Conservation (phyloP, 2,113 vertebrate species). For the Forbesichthys agassizii region DNA sequence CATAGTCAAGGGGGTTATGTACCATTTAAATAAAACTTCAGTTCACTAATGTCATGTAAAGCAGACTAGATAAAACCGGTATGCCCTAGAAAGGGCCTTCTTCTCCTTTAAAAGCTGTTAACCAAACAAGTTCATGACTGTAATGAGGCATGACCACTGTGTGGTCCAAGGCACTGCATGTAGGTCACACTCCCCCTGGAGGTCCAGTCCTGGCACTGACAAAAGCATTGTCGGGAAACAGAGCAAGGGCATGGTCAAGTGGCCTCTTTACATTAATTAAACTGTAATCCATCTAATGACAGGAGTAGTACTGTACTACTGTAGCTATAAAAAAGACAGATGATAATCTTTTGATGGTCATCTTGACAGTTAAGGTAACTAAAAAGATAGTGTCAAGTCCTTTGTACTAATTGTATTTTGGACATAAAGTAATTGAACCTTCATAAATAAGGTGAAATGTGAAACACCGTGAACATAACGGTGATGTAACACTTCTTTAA, state of each 20-base stretch:
- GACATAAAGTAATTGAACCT: no score
- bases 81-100: neutral
- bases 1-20: no score
- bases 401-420: no score
- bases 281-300: neutral
- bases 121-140: neutral
- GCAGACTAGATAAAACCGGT: neutral
- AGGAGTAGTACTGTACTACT: neutral
- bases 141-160: neutral
- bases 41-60: no score
- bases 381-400: no score
- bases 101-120: neutral
- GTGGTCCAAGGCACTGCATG: neutral
- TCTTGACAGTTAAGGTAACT: no score
- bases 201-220: neutral
- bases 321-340: no score
- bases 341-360: no score
- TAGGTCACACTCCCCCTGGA: neutral
- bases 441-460: no score
- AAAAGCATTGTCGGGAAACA: neutral
- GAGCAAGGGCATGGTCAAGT: neutral
- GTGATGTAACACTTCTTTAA: no score
- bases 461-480: no score
- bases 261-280: neutral
- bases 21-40: no score